Evolutionary conservation across 2,113 vertebrate species (phyloP).

Genomic region (Indicator indicator): DNA sequence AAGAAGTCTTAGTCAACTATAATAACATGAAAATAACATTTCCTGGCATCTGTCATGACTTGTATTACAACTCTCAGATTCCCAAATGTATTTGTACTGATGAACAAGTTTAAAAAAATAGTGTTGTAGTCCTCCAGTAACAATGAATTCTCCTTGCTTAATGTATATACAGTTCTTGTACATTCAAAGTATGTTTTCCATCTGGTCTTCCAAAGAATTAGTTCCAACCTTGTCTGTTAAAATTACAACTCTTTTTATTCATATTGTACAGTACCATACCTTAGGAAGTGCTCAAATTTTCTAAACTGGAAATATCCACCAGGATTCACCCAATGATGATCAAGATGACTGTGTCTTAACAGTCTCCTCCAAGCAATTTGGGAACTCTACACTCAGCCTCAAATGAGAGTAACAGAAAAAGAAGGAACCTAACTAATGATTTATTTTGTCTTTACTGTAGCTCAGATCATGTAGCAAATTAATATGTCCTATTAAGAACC

Average conservation of each 20-base stretch:
- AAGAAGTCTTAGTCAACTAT: constrained; percentile 1
- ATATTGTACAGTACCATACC: constrained; percentile 1
- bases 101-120: constrained; percentile 35
- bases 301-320: background rate
- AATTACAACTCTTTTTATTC: constrained; percentile 48
- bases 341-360: background rate
- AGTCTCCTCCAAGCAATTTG: background rate
- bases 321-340: background rate
- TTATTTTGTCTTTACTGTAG: background rate
- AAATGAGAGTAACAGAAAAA: background rate
- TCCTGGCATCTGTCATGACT: constrained; percentile 56
- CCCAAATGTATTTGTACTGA: constrained; percentile 42
- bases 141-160: constrained; percentile 30
- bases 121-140: constrained; percentile 36
- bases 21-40: constrained; percentile 42
- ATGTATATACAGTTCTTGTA: constrained; percentile 32
- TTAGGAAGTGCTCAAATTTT: constrained; percentile 2
- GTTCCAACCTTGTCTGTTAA: constrained; percentile 47
- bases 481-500: background rate
- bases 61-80: constrained; percentile 40
- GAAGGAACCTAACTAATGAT: background rate
- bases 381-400: background rate
- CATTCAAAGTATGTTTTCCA: constrained; percentile 53
- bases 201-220: constrained; percentile 33
- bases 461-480: background rate